Percentiles rank a stretch among this genome's conserved stretches.
Evolutionary conservation across 1,140 invertebrate genomes (phyloP).

Genomic region (Temnothorax nylanderi): DNA sequence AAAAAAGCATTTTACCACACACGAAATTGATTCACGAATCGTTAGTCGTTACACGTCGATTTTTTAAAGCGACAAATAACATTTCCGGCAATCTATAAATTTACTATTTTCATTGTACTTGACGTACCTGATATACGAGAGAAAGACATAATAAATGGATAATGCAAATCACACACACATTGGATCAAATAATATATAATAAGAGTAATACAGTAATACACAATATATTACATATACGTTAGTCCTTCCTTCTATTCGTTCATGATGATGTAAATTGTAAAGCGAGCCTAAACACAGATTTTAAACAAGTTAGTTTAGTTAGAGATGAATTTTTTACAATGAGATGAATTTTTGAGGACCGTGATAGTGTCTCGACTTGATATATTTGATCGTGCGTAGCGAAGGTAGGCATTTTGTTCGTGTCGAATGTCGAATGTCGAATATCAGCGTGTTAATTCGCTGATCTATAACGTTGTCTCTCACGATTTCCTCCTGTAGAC

Average conservation of each 20-base stretch:
- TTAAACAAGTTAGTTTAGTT: background rate
- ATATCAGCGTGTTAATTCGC: constrained; percentile 11
- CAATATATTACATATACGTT: too few species aligned
- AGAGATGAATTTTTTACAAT: background rate
- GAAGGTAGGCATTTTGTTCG: constrained; percentile 64
- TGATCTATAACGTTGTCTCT: background rate
- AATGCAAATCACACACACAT: background rate
- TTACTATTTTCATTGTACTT: background rate
- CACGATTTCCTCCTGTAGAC: constrained; percentile 83
- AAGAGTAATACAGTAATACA: too few species aligned
- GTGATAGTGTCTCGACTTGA: constrained; percentile 30
- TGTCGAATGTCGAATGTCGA: background rate
- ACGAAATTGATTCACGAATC: background rate
- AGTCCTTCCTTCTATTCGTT: background rate
- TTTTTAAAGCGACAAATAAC: background rate
- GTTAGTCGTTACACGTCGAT: too few species aligned
- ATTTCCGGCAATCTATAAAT: background rate
- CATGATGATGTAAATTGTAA: background rate
- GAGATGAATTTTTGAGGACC: background rate
- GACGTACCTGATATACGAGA: background rate
- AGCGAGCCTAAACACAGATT: background rate
- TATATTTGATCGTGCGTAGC: constrained; percentile 37
- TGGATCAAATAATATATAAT: background rate
- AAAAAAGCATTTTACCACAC: background rate
- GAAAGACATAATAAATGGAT: background rate